These are phyloP conservation scores for Psammodynastes pulverulentus DNA, from an alignment of 2,113 vertebrate genomes.

Conservation along the genomic window DNA sequence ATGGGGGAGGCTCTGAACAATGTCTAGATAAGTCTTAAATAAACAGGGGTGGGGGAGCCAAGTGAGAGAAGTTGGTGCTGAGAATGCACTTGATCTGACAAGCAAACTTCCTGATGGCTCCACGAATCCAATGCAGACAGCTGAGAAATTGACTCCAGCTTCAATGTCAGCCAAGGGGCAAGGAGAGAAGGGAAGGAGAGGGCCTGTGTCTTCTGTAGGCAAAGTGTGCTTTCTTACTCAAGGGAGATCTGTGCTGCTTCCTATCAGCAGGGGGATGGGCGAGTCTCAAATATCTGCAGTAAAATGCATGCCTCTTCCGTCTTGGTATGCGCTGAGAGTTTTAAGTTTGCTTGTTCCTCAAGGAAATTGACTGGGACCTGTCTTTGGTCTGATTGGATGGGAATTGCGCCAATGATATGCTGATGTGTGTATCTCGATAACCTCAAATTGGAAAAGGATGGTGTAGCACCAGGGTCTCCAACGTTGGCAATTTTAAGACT, in stretches of 20 bases:
- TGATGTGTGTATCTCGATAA: neutral
- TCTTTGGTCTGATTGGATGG: neutral
- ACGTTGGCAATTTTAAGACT: no score
- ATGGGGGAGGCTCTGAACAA: neutral
- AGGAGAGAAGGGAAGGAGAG: neutral
- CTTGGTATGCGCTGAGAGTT: neutral
- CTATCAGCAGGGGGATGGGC: neutral
- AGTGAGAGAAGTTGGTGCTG: neutral
- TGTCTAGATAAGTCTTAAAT: neutral
- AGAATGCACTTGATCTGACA: neutral
- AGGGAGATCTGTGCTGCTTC: neutral
- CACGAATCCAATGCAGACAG: neutral
- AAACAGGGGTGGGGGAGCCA: neutral
- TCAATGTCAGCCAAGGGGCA: conserved; percentile 30
- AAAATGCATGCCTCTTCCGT: neutral
- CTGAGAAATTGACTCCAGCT: neutral
- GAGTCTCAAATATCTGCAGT: neutral
- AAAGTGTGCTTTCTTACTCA: neutral
- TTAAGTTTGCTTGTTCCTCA: neutral
- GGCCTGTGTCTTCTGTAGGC: rapidly evolving
- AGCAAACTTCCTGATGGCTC: conserved; percentile 27
- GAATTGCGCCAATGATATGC: neutral
- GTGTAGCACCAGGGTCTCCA: neutral
- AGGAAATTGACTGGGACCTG: neutral
- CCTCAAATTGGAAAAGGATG: neutral